Conservation (phyloP, 2,888 invertebrate genomes). For the Terebella lapidaria region DNA sequence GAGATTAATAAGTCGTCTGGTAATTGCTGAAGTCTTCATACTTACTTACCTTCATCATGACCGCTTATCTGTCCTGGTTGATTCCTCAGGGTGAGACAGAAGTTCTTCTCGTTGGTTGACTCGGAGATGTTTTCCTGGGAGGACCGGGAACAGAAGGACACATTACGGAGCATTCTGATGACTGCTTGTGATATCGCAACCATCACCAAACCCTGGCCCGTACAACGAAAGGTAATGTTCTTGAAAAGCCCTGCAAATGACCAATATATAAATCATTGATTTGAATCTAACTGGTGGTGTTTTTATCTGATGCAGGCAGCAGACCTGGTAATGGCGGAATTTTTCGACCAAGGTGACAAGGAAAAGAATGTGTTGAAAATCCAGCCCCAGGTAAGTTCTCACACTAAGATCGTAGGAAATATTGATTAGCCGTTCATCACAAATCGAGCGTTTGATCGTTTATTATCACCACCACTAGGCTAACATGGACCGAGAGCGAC, state of each 20-base stretch:
- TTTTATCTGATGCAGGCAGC: constrained; percentile 60
- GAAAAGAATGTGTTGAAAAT: constrained; percentile 83
- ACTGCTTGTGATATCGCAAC: constrained; percentile 49
- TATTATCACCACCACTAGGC: constrained; percentile 28
- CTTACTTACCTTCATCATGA: too few species aligned
- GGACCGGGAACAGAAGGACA: constrained; percentile 52
- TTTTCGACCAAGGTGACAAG: constrained; percentile 88
- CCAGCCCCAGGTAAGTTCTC: constrained; percentile 62
- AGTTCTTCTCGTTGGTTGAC: constrained; percentile 52
- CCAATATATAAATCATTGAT: too few species aligned
- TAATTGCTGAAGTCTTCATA: too few species aligned
- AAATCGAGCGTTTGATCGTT: not conserved
- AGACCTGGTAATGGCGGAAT: constrained; percentile 84
- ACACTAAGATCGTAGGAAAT: too few species aligned
- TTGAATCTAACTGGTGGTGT: too few species aligned
- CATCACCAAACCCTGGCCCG: constrained; percentile 49
- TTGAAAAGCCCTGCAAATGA: too few species aligned
- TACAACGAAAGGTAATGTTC: constrained; percentile 39
- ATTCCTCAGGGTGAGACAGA: constrained; percentile 54
- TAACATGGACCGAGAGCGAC: constrained; percentile 47
- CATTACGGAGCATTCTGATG: constrained; percentile 55
- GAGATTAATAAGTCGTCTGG: too few species aligned
- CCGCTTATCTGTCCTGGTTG: too few species aligned
- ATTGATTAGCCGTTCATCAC: not conserved
- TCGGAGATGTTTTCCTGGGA: constrained; percentile 53